Conservation (phyloP, 2,888 invertebrate genomes). For the Epinotia brunnichana region DNA sequence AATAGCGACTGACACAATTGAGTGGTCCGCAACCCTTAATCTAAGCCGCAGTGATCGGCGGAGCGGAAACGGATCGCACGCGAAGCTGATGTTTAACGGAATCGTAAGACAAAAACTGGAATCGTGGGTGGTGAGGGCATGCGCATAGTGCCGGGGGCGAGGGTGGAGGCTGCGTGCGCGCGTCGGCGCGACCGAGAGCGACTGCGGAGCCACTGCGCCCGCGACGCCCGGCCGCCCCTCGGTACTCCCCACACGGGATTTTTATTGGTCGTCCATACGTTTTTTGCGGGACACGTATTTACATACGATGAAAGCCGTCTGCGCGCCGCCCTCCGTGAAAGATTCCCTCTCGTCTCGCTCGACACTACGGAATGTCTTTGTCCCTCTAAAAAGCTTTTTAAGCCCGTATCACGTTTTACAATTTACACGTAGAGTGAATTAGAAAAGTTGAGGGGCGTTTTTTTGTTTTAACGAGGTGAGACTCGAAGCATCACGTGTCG, state of each 20-base stretch:
- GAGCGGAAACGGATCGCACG: conserved; percentile 66
- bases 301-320: conserved; percentile 78
- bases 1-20: conserved; percentile 42
- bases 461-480: conserved; percentile 22
- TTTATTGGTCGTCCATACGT: conserved; percentile 81
- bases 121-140: conserved; percentile 52
- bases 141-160: conserved; percentile 57
- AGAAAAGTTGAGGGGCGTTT: conserved; percentile 19
- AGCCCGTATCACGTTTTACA: conserved; percentile 57
- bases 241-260: conserved; percentile 76
- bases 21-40: conserved; percentile 44
- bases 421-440: conserved; percentile 45
- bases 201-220: conserved; percentile 77
- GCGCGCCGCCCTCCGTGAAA: conserved; percentile 72
- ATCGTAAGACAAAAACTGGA: conserved; percentile 51
- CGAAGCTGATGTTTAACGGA: conserved; percentile 67
- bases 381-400: conserved; percentile 61
- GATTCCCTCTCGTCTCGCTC: conserved; percentile 75
- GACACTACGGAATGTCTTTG: conserved; percentile 75
- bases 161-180: conserved; percentile 78
- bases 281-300: conserved; percentile 77
- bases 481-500: conserved; percentile 23
- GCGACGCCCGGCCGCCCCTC: conserved; percentile 76
- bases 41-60: conserved; percentile 38
- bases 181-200: conserved; percentile 74